Percentiles rank a stretch among this genome's conserved stretches.
phyloP scores from a whole-genome alignment of 53 echinoderm and acorn worm species.

The Astropecten irregularis region DNA sequence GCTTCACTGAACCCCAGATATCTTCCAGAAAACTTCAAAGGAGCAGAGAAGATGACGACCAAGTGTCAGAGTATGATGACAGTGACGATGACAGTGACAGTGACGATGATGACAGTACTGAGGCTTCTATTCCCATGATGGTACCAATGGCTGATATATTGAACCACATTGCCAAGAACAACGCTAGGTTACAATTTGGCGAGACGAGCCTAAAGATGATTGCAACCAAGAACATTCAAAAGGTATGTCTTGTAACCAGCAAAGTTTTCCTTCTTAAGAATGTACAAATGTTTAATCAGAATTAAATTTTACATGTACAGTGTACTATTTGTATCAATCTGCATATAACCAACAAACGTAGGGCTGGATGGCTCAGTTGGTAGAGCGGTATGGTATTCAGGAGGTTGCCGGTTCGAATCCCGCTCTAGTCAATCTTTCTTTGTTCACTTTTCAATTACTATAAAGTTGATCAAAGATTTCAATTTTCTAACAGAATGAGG shows the following conservation, averaged over 20 bases:
- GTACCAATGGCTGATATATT: constrained; percentile 94
- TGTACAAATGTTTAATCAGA: too few species aligned
- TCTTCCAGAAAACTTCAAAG: not conserved
- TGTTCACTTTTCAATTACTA: too few species aligned
- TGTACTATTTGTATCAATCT: too few species aligned
- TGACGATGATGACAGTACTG: constrained; percentile 37
- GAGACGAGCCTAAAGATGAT: constrained; percentile 84
- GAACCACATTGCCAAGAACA: constrained; percentile 94
- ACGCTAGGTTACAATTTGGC: constrained; percentile 86
- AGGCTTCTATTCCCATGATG: constrained; percentile 73
- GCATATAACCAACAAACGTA: too few species aligned
- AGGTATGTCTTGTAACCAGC: constrained; percentile 66
- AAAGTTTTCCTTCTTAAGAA: too few species aligned
- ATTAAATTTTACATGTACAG: too few species aligned
- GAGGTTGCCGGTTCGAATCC: too few species aligned
- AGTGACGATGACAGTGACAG: constrained; percentile 12
- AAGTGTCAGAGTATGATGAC: constrained; percentile 54
- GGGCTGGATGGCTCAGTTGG: too few species aligned
- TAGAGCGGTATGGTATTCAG: too few species aligned
- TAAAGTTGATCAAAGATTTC: too few species aligned
- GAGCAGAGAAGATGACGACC: not conserved
- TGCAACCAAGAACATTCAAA: constrained; percentile 69
- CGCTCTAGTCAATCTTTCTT: too few species aligned
- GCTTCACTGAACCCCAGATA: constrained; percentile 76
- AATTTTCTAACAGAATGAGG: constrained; percentile 67